Conservation (phyloP, 2,888 invertebrate species). For the Drosophila subquinaria region DNA sequence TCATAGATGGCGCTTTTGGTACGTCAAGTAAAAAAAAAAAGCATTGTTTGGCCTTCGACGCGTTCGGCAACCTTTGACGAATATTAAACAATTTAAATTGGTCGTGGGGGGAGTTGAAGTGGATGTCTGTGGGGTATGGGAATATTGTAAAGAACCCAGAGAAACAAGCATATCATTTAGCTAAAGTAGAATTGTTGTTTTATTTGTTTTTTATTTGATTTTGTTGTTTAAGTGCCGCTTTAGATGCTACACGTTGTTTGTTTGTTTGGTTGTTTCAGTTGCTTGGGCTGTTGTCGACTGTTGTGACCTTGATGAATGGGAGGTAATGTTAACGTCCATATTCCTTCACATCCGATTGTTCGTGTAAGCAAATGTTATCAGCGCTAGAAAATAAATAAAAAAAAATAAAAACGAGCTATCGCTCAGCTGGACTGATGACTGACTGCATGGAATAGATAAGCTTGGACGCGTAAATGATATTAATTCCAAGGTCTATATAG, state of each 20-base stretch:
- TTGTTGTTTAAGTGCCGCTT: slow-evolving; percentile 49
- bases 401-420: slow-evolving; percentile 40
- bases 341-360: slow-evolving; percentile 30
- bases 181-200: slow-evolving; percentile 65
- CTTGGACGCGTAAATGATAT: slow-evolving; percentile 36
- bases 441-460: slow-evolving; percentile 45
- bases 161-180: slow-evolving; percentile 77
- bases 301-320: slow-evolving; percentile 44
- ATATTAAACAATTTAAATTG: slow-evolving; percentile 78
- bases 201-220: slow-evolving; percentile 20
- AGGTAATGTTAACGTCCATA: slow-evolving; percentile 30
- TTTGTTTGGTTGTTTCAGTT: slow-evolving; percentile 8
- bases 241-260: slow-evolving; percentile 39
- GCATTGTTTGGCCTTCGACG: slow-evolving; percentile 77
- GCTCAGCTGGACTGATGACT: slow-evolving; percentile 22
- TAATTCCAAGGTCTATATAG: slow-evolving; percentile 55
- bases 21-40: slow-evolving; percentile 27
- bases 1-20: slow-evolving; percentile 60
- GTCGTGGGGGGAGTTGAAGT: slow-evolving; percentile 18
- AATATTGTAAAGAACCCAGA: slow-evolving; percentile 74
- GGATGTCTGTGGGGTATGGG: slow-evolving; percentile 39
- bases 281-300: slow-evolving; percentile 18
- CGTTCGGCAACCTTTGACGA: slow-evolving; percentile 80
- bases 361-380: slow-evolving; percentile 47
- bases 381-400: slow-evolving; percentile 29